Evolutionary conservation across 37 sponge, comb jelly and placozoan species (phyloP), one percentile per base, ranked within the genome.

Genomic region (Oscarella lobularis): DNA sequence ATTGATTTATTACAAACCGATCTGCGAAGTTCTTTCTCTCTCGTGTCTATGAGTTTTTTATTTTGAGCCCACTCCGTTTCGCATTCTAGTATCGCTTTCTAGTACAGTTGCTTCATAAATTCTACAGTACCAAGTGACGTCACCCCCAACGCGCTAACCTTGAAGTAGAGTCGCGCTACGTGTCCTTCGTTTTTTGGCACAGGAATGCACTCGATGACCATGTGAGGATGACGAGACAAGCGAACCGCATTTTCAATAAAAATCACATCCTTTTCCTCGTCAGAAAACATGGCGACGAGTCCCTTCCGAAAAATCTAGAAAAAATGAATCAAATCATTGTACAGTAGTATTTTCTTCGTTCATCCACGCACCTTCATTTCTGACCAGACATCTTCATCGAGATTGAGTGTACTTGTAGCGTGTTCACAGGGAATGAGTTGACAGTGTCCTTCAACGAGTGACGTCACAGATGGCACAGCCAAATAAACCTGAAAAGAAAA

Each of bases 11-110:
- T 48, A 20, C 9, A 48, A 20, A 68, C 68, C 35, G 85, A 86
- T 27, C 74, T 76, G 0, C 89, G 71, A 0, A 88, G 37, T 9
- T 85, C 88, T 77, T 90, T 90, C 55, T 77, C 34, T 14, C 80
- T 73, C 2, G 91, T 90, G 80, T 95, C 96, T 34, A 96, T 79
- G 40, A 91, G 81, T 67, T 91, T 91, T 81, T 85, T 89, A 67
- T 96, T 96, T 67, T 88, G 80, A 31, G 92, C 71, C 96, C 96
- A 96, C 38, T 96, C 96, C 32, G 78, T 77, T 6, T 96, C 96
- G 33, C 83, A 82, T 68, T 96, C 96, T 75, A 87, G 54, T 39
- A 96, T 91, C 38, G 96, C 96, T 69, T 96, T 96, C 74, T 48
- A 48, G 14, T n/a, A 31, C 73, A 70, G 20, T 27, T 14, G 31